Percentiles rank a stretch among this genome's conserved stretches.
Conservation (phyloP, 2,888 invertebrate species). For the Lasioglossum oenotherae region DNA sequence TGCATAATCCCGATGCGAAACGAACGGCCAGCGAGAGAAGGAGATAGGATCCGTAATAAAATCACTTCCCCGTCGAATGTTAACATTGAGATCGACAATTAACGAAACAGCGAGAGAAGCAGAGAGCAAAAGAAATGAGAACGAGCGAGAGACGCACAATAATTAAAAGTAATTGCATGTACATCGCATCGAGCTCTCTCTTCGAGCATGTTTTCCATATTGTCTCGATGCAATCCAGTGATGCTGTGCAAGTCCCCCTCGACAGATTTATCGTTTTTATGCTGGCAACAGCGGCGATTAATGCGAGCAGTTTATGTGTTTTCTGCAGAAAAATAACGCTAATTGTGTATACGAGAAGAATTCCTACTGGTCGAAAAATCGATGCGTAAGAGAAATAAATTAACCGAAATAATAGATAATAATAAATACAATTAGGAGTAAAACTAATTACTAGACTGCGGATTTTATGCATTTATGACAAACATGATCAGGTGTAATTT, state of each 20-base stretch:
- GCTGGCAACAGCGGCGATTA: not conserved
- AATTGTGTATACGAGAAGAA: too few relatives aligned
- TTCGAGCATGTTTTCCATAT: conserved; percentile 23
- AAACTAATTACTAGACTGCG: too few relatives aligned
- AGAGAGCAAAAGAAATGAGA: not conserved
- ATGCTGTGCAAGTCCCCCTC: not conserved
- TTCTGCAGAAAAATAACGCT: not conserved
- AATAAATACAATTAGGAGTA: not conserved
- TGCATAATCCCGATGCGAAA: conserved; percentile 11
- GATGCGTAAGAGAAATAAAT: not conserved
- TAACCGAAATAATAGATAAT: not conserved
- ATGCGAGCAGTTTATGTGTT: not conserved
- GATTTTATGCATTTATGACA: too few relatives aligned
- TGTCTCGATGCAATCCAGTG: conserved; percentile 13
- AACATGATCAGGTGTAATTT: too few relatives aligned
- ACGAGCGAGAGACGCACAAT: conserved; percentile 5
- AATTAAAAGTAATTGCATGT: conserved; percentile 46
- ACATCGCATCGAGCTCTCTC: conserved; percentile 27
- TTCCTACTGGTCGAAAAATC: not conserved
- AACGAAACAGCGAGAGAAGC: not conserved
- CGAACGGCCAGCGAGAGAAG: not conserved
- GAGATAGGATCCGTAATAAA: conserved; percentile 12
- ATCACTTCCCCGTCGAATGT: not conserved
- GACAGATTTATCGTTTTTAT: conserved; percentile 12
- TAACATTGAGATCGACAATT: not conserved